phyloP scores from a whole-genome alignment of 2,888 invertebrate species.

The Ectemnius continuus region DNA sequence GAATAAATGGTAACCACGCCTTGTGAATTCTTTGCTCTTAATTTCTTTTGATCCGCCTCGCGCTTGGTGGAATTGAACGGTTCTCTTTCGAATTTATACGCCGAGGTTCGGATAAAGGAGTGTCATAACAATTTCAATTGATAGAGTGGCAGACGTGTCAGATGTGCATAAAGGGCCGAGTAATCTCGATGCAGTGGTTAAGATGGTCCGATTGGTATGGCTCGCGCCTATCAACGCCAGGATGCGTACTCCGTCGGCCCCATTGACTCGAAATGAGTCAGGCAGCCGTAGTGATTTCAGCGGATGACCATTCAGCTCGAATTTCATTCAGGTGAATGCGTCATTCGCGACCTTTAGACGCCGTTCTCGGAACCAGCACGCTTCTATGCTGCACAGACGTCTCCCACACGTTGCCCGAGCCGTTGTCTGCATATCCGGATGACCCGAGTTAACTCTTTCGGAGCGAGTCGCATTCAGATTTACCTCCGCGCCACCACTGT shows the following conservation, averaged over 20 bases:
- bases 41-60: too few relatives aligned
- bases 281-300: constrained; percentile 52
- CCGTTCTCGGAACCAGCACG: constrained; percentile 48
- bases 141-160: constrained; percentile 1
- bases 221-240: constrained; percentile 52
- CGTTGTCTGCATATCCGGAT: background rate
- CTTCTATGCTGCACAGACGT: constrained; percentile 13
- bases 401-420: constrained; percentile 29
- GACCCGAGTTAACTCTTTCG: background rate
- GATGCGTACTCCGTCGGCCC: constrained; percentile 50
- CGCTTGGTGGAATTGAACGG: too few relatives aligned
- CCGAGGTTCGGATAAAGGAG: too few relatives aligned
- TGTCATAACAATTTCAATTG: too few relatives aligned
- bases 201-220: constrained; percentile 21
- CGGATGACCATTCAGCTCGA: constrained; percentile 63
- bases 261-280: constrained; percentile 69
- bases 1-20: too few relatives aligned
- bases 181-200: constrained; percentile 2
- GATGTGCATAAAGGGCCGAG: constrained; percentile 20
- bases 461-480: background rate
- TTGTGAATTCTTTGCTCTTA: too few relatives aligned
- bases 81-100: too few relatives aligned
- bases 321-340: constrained; percentile 67
- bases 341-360: constrained; percentile 53
- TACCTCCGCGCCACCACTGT: background rate